Base-by-base conservation (phyloP, 2,888 invertebrate species). In the Iphiclides podalirius region DNA sequence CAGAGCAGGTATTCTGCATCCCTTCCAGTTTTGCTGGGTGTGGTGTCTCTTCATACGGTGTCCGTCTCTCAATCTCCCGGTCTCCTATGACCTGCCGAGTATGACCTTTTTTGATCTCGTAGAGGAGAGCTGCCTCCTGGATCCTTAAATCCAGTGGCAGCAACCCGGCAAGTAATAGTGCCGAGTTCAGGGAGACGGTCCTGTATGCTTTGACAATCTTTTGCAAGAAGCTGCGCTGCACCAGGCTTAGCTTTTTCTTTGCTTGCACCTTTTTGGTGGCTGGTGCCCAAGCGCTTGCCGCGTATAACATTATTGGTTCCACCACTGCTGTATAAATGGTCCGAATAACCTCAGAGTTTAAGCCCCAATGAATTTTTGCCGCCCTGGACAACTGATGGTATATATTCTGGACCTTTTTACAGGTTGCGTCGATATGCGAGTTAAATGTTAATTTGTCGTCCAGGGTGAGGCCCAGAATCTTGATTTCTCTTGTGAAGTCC, bases 181-280 rank as follows among this genome's bases (percentile, higher is more conserved):
- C 37, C 12, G 59, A 43, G n/a, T n/a, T n/a, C n/a, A n/a, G n/a
- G n/a, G n/a, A n/a, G n/a, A n/a, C n/a, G n/a, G n/a, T n/a, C n/a
- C 52, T 14, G 26, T 53, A 50, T 0, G 52, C 26, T 33, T 43
- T 52, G 0, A 12, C 7, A 0, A 56, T 15, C 14, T 56, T 58
- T n/a, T 53, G 54, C 0, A 42, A 52, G 13, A 58, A 53, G 0
- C 52, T 51, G 1, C 54, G n/a, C 9, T 56, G 54, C 1, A 54
- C 44, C 1, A 12, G 8, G 14, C 36, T 20, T 0, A 54, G 45
- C 3, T 51, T 31, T 13, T 43, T 48, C 3, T 31, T 36, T 4
- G 17, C 12, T 4, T 1, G 6, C 11, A 12, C 11, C 3, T 41
- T 41, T 2, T 12, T 13, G 12, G 15, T 39, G 11, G 35, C 39